These are phyloP conservation scores for Pecten maximus DNA, from an alignment of 2,888 invertebrate genomes.

Conservation along the genomic window DNA sequence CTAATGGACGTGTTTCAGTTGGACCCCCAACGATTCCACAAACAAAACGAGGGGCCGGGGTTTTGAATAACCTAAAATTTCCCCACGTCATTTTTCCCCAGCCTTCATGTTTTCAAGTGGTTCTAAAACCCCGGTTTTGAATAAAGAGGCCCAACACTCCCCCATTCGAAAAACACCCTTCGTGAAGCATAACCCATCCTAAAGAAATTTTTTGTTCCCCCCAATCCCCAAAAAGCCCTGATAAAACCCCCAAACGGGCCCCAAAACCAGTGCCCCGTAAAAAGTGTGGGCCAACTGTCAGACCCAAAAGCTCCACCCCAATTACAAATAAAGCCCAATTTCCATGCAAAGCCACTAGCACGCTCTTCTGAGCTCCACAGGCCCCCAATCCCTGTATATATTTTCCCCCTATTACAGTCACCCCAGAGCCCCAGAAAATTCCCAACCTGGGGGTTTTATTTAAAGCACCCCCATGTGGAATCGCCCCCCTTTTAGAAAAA, in stretches of 20 bases:
- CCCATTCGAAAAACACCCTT: neutral
- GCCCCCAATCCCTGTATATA: neutral
- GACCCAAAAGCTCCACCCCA: neutral
- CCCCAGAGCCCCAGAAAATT: neutral
- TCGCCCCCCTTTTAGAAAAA: neutral
- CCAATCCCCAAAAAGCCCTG: neutral
- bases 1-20: neutral
- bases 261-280: neutral
- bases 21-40: neutral
- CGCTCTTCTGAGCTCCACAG: neutral
- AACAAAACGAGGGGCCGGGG: neutral
- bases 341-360: neutral
- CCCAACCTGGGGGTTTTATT: neutral
- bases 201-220: neutral
- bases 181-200: neutral
- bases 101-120: neutral
- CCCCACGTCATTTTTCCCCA: neutral
- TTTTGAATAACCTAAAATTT: neutral
- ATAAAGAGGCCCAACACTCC: neutral
- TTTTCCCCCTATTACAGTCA: neutral
- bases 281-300: neutral
- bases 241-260: neutral
- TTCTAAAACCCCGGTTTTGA: neutral
- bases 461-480: neutral
- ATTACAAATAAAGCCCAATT: neutral